Evolutionary conservation across 2,797 vertebrate genomes (phyloP), one percentile per base, ranked within the genome.

Genomic region (Coilia nasus): DNA sequence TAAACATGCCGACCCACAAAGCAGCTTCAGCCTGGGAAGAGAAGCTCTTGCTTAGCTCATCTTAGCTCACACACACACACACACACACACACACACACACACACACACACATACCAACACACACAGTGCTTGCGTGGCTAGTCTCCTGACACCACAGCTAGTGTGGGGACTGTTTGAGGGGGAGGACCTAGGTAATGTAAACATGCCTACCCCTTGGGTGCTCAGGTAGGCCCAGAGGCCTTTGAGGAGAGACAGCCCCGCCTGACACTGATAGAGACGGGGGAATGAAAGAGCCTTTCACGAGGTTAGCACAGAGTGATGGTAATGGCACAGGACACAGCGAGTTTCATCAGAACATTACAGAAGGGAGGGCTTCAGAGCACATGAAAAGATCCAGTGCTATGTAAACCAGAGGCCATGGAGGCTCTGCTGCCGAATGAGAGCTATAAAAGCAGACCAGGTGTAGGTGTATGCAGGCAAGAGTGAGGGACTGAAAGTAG

Each of bases 261-360:
- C 54, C 47, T 50, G n/a, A 10, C 50, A 54, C 14, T 7, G 9
- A 54, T 14, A 14, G 50, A 14, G 50, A 14, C 1, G 7, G 50
- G 50, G 50, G 50, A 82, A 85, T 84, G 85, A 86, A 85, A 84
- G 81, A 56, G 60, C 25, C 9, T 54, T 54, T 54, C 44, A 71
- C 54, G 44, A 46, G 9, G 7, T 54, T 54, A 44, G 28, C 67
- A 62, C 50, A 81, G 41, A 25, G 1, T 59, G 9, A 5, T 67
- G 84, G 84, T 86, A 82, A 59, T 17, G 80, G 83, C 64, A 31
- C 11, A 50, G 80, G 80, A 83, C 54, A 46, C 28, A 1, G 62
- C 21, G 81, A 83, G 78, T 86, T 35, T 82, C 54, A 81, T 86
- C 59, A 86, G 31, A 82, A 67, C 47, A 28, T 59, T 59, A 19